Conservation (phyloP, 2,113 vertebrate species). For the Athene noctua region DNA sequence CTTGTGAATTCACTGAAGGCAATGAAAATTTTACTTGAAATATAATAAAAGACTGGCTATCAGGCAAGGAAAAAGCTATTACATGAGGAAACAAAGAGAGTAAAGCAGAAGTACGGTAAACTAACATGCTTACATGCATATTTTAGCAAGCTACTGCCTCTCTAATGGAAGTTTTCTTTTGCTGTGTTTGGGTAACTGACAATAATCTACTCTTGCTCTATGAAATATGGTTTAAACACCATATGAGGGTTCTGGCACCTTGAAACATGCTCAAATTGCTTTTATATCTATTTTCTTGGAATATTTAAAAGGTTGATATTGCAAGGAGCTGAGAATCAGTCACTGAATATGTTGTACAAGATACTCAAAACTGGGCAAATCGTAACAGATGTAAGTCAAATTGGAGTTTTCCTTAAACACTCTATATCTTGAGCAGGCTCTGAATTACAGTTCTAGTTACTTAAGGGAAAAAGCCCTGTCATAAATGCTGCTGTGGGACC, state of each 20-base stretch:
- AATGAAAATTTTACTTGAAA: background rate
- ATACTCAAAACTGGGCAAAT: background rate
- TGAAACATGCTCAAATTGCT: background rate
- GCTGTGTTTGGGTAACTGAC: background rate
- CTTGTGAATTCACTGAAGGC: background rate
- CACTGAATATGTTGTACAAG: background rate
- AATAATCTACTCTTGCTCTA: background rate
- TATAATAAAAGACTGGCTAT: background rate
- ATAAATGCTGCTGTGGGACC: background rate
- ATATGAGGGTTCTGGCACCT: background rate
- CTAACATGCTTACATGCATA: background rate
- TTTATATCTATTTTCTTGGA: background rate
- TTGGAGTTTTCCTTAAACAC: background rate
- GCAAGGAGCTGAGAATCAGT: background rate
- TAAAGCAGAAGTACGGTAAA: background rate
- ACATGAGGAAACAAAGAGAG: background rate
- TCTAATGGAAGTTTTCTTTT: background rate
- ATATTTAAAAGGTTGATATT: background rate
- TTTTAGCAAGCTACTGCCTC: background rate
- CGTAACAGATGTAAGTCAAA: background rate
- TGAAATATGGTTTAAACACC: background rate
- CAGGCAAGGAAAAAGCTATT: background rate
- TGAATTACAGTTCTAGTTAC: background rate
- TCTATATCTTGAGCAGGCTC: background rate
- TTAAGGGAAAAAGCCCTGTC: fast-evolving